Conservation (phyloP, 1,140 invertebrate genomes). For the Magallana ariakensis region DNA sequence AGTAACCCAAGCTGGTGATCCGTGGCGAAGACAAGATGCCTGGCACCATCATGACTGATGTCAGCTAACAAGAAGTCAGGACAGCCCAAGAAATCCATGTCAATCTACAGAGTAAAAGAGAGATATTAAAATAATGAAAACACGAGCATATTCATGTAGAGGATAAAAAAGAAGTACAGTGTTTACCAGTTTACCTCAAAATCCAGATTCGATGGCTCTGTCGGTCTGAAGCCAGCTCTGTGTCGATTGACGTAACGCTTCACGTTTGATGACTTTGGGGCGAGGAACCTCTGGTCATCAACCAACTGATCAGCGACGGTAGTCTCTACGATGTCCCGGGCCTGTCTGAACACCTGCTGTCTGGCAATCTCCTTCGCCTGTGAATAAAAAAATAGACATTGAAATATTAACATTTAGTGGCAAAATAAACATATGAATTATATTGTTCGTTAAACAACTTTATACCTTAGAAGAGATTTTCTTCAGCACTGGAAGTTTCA, state of each 20-base stretch:
- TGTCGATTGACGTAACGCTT: neutral
- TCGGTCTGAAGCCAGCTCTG: too few species aligned
- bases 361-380: neutral
- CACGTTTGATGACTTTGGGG: neutral
- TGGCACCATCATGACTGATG: neutral
- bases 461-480: too few species aligned
- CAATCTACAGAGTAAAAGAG: too few species aligned
- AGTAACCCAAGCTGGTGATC: neutral
- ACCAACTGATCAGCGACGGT: neutral
- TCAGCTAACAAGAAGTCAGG: neutral
- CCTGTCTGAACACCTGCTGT: neutral
- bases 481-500: too few species aligned
- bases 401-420: neutral
- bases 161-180: too few species aligned
- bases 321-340: neutral
- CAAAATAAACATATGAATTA: neutral
- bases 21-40: neutral
- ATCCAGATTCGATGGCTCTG: too few species aligned
- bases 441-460: neutral
- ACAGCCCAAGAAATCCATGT: too few species aligned
- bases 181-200: too few species aligned
- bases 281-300: neutral
- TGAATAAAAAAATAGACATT: neutral
- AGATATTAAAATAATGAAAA: too few species aligned
- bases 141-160: too few species aligned